Conservation (phyloP, 1,140 invertebrate species). For the Drosophila ercepeae region DNA sequence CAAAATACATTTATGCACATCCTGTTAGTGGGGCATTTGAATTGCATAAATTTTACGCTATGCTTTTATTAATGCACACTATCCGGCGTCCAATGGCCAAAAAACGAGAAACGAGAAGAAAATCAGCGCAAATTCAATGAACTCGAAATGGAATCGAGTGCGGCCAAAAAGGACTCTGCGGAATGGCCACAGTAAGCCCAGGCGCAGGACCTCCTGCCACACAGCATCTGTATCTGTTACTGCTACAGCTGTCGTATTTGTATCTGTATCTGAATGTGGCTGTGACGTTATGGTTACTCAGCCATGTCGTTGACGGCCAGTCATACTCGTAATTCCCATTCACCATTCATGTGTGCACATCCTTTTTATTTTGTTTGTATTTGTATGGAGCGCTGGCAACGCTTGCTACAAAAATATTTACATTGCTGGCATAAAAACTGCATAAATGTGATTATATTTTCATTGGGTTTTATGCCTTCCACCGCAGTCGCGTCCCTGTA, state of each 20-base stretch:
- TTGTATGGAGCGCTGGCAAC: slow-evolving; percentile 34
- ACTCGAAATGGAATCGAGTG: slow-evolving; percentile 71
- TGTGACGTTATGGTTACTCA: slow-evolving; percentile 46
- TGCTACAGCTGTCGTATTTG: background rate
- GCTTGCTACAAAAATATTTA: slow-evolving; percentile 81
- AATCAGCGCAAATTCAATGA: slow-evolving; percentile 79
- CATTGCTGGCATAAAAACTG: slow-evolving; percentile 81
- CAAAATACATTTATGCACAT: slow-evolving; percentile 75
- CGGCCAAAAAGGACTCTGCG: slow-evolving; percentile 19
- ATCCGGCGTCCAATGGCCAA: slow-evolving; percentile 38
- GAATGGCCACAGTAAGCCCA: background rate
- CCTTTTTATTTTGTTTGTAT: background rate
- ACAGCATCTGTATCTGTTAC: slow-evolving; percentile 16
- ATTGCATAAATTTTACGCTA: slow-evolving; percentile 68
- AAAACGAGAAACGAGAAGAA: slow-evolving; percentile 41
- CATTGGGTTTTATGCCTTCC: slow-evolving; percentile 66
- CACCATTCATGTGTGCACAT: slow-evolving; percentile 25
- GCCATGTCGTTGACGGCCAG: slow-evolving; percentile 29
- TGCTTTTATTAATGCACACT: slow-evolving; percentile 63
- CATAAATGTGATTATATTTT: slow-evolving; percentile 83
- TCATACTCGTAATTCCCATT: slow-evolving; percentile 41
- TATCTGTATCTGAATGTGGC: slow-evolving; percentile 11
- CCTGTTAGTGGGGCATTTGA: slow-evolving; percentile 44
- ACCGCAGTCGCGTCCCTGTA: slow-evolving; percentile 50
- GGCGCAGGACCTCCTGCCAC: background rate